Conservation (phyloP, 37 sponge, comb jelly and placozoan genomes). For the Ianthella basta region DNA sequence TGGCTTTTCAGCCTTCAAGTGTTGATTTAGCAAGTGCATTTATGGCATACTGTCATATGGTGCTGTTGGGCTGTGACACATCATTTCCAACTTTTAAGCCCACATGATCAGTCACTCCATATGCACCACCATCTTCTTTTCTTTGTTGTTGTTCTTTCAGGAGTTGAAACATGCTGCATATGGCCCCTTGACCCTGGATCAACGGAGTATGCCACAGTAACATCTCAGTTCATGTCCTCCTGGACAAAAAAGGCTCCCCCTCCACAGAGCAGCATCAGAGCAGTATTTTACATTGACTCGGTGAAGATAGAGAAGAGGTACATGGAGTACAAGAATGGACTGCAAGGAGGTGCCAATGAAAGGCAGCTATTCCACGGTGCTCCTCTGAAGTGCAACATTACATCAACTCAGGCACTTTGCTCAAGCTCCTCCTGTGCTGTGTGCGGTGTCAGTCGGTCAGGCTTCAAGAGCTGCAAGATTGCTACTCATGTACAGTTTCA, state of each 20-base stretch:
- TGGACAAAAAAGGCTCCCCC: slow-evolving; percentile 7
- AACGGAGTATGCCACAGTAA: no score
- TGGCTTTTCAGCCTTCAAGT: no score
- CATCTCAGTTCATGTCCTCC: neutral
- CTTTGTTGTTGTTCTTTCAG: no score
- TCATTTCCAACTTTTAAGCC: no score
- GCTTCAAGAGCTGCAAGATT: slow-evolving; percentile 11
- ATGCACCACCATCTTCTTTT: no score
- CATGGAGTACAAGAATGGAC: neutral
- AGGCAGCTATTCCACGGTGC: neutral
- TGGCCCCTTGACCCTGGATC: no score
- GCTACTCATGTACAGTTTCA: slow-evolving; percentile 66
- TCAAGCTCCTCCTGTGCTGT: slow-evolving; percentile 29
- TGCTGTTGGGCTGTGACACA: no score
- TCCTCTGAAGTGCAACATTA: neutral
- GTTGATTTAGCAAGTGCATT: no score
- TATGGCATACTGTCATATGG: no score
- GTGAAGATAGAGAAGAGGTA: slow-evolving; percentile 3
- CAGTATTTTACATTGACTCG: neutral
- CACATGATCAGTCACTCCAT: no score
- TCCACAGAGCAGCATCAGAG: neutral
- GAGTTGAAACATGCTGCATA: no score
- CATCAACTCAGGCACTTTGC: neutral
- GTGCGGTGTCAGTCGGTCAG: slow-evolving; percentile 46
- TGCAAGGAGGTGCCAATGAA: neutral